Base-by-base conservation (phyloP, 2,888 invertebrate species). In the Cylindroiulus punctatus region DNA sequence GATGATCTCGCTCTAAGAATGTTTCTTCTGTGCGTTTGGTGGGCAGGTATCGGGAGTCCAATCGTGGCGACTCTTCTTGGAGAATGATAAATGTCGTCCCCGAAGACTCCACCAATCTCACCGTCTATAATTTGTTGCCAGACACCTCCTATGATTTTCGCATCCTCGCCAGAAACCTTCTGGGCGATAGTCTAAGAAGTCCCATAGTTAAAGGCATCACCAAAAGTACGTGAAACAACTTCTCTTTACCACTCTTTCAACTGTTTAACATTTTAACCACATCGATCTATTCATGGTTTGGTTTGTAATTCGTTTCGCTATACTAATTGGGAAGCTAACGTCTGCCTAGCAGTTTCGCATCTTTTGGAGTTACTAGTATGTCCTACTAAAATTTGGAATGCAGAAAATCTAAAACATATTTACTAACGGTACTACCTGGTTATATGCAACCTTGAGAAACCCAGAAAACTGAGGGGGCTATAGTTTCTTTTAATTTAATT, bases 171-270 rank as follows among this genome's bases (percentile, higher is more conserved):
- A 96, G 97, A 91, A 98, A 98, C 91, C 95, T 96, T 19, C 94
- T 97, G 87, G 98, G 98, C 88, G 97, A 98, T 90, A 98, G 98
- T 88, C 96, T 97, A 95, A 96, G 96, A 94, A 98, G 98, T 92
- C 96, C 97, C 92, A 94, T 96, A 88, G 95, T 98, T 90, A 96
- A 95, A 87, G 95, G 97, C 89, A 93, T 95, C 90, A 98, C 98
- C 87, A 93, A 96, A 90, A 97, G 98, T 98, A 93, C 93, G 93
- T 32, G 42, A 14, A 76, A 76, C 22, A 36, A 36, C 44, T 44
- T 83, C 83, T 83, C 83, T 83, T 32, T 83, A 42, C n/a, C n/a
- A n/a, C 30, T 30, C 44, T 10, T 36, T 22, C 26, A 83, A 36
- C n/a, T 4, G 5, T 83, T 83, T 83, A 26, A 44, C 83, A 36